Base-by-base conservation (phyloP, 35 echinoderm and acorn worm species). In the Patiria miniata region DNA sequence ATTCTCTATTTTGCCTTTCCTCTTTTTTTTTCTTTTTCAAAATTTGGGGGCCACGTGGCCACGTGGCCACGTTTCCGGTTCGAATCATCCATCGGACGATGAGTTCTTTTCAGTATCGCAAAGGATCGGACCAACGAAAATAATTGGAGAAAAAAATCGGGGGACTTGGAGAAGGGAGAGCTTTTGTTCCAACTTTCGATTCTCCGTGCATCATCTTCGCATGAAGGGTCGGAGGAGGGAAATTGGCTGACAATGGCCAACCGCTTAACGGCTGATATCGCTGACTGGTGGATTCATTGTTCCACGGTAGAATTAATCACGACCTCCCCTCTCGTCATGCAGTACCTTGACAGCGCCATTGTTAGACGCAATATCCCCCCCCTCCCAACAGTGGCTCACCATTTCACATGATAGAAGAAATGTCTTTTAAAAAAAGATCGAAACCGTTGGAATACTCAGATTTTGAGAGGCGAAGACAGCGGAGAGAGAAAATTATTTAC, bases 21-120 rank as follows among this genome's bases (percentile, higher is more conserved):
- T 4, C 4, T 4, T 47, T 47, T 47, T 47, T 4, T 47, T 47
- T 47, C 42, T 14, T 73, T 30, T 73, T 68, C 29, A 32, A 22
- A 26, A 28, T 73, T 73, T 10, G 34, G 15, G 34, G 16, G 14
- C 26, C 65, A 73, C 65, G 65, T 73, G 16, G 14, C 26, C 65
- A 73, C 65, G 65, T 73, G 65, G 19, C 65, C 3, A 1, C 26
- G 34, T 73, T 23, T 73, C 65, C 65, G 65, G 65, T 73, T 73
- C 34, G 65, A 73, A 73, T 73, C 65, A 73, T 26, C 29, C 29
- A 22, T 73, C 65, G 23, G 65, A 73, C 65, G 65, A 73, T 26
- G 65, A 34, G 22, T 4, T 73, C 29, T 8, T 60, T 73, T 73
- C 15, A 0, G 14, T 1, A 34, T 26, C 19, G 58, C 19, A 9